A percentile compares a stretch with the other conserved stretches of the same genome.
Evolutionary conservation across 1,140 invertebrate genomes (phyloP).

Genomic region (Proctacanthus coquilletti): DNA sequence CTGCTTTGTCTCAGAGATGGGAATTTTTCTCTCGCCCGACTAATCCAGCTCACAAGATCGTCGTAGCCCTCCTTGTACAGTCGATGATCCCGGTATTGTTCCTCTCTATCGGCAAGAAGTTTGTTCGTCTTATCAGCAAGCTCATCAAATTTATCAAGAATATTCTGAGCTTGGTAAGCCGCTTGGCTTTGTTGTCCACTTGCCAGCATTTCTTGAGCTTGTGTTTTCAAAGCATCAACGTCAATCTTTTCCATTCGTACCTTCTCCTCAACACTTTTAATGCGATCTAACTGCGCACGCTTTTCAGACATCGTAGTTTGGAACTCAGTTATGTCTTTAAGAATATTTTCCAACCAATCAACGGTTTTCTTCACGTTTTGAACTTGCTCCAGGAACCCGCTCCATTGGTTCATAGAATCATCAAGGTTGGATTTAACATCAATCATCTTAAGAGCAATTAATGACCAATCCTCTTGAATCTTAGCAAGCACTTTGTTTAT

Average conservation of each 20-base stretch:
- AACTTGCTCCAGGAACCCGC: conserved; percentile 74
- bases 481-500: conserved; percentile 71
- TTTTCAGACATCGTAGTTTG: conserved; percentile 74
- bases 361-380: conserved; percentile 71
- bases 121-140: conserved; percentile 55
- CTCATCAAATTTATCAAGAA: conserved; percentile 63
- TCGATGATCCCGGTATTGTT: conserved; percentile 75
- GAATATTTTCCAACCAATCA: conserved; percentile 52
- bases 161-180: conserved; percentile 68
- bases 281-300: conserved; percentile 63
- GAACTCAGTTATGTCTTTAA: conserved; percentile 56
- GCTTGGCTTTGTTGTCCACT: conserved; percentile 69
- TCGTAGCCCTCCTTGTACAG: conserved; percentile 80
- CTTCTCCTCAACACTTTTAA: conserved; percentile 77
- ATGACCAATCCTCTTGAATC: conserved; percentile 82
- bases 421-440: conserved; percentile 79
- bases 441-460: conserved; percentile 70
- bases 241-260: conserved; percentile 82
- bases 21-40: conserved; percentile 71
- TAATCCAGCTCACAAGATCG: conserved; percentile 71
- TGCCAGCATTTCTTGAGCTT: conserved; percentile 74
- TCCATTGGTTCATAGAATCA: conserved; percentile 79
- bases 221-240: conserved; percentile 72
- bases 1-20: conserved; percentile 71
- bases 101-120: conserved; percentile 59